Base-by-base conservation (phyloP, 2,797 vertebrate species). In the Tinamus major region DNA sequence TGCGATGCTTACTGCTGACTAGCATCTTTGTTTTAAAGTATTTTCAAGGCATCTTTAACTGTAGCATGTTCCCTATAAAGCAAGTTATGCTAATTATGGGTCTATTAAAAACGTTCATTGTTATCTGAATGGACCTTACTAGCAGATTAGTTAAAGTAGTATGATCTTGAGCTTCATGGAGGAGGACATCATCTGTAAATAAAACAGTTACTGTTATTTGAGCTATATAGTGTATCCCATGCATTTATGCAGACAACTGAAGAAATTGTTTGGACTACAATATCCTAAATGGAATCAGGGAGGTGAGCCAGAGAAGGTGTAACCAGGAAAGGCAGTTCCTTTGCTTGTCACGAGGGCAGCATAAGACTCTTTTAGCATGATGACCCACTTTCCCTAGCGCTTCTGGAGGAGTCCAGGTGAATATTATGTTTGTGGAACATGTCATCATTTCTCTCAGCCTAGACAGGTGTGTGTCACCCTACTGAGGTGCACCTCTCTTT, bases 1-100 rank as follows among this genome's bases (percentile, higher is more conserved):
- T 70, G 82, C 79, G 90, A 71, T 64, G 75, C 53, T 74, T 92
- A 93, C 95, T 70, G 71, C 71, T 88, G 82, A 64, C 70, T 92
- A 90, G 79, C 85, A 92, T 27, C 27, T 87, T 93, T 89, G 51
- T 81, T 93, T 94, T 87, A n/a, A 90, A 91, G 67, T 56, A 48
- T 51, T 74, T 91, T 91, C 94, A 92, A 80, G 35, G 79, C 20
- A 15, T 70, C 70, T 87, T 92, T 49, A 80, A 74, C 39, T 86
- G 41, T 39, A 75, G 24, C 48, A 89, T 33, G 62, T 86, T 88
- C 67, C 70, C 35, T 26, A 33, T 44, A 67, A 67, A 89, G 58
- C 65, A 31, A 21, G 19, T 19, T 29, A 27, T 39, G 37, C 13
- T 80, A 69, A 44, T 26, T 31, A 26, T 37, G 44, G 13, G 24